Conservation (phyloP, 2,888 invertebrate genomes). For the Petrolisthes manimaculis region DNA sequence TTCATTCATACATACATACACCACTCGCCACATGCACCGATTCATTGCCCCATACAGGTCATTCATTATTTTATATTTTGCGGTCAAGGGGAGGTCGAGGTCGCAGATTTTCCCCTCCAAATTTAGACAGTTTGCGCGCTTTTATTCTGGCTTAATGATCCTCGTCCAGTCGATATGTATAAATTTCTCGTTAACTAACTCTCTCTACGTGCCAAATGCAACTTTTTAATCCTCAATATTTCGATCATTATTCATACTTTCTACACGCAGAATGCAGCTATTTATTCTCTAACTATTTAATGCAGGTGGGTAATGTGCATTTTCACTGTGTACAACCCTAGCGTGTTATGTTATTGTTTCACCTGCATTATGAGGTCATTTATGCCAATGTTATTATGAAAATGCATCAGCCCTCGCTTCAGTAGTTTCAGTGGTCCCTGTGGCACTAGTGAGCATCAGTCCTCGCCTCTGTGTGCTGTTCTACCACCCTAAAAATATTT, state of each 20-base stretch:
- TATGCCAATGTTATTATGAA: conserved; percentile 7
- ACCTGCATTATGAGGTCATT: background rate
- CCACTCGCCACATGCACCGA: too few species aligned
- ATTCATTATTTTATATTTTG: too few species aligned
- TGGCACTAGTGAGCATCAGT: background rate
- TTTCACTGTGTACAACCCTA: background rate
- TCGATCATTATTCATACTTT: background rate
- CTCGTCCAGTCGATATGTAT: too few species aligned
- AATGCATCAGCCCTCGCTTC: background rate
- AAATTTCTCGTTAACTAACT: too few species aligned
- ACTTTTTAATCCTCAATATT: too few species aligned
- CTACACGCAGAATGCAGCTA: background rate
- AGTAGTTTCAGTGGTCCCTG: background rate
- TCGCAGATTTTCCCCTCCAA: too few species aligned
- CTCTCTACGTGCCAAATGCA: too few species aligned
- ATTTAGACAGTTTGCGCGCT: too few species aligned
- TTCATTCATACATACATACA: background rate
- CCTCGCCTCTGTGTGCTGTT: background rate
- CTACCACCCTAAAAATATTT: conserved; percentile 11
- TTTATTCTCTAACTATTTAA: background rate
- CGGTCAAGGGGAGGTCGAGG: too few species aligned
- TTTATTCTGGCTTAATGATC: too few species aligned
- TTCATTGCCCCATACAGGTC: too few species aligned
- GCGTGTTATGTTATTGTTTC: background rate
- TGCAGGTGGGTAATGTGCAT: background rate